Percentiles rank a stretch among this genome's conserved stretches.
Conservation (phyloP, 2,797 vertebrate genomes). For the Caiman crocodilus region DNA sequence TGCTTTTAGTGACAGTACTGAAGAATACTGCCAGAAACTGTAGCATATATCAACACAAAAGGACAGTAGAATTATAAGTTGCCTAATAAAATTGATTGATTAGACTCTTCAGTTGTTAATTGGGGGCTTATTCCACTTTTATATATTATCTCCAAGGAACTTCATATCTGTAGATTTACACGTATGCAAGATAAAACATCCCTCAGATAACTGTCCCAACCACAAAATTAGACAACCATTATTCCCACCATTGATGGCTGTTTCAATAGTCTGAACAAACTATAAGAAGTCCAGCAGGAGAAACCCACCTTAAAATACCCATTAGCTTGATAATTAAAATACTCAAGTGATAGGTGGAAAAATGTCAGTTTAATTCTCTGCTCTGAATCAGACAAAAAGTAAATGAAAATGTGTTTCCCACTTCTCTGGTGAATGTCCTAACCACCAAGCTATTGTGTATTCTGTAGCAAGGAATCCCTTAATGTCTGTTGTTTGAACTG, state of each 20-base stretch:
- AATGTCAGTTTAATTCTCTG: background rate
- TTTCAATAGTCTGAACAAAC: conserved; percentile 10
- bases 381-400: conserved; percentile 8
- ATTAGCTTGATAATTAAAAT: background rate
- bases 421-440: background rate
- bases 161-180: background rate
- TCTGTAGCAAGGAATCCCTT: too few relatives aligned
- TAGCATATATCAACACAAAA: conserved; percentile 60
- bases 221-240: background rate
- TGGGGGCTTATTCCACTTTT: background rate
- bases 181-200: background rate
- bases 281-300: background rate
- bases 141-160: conserved; percentile 36
- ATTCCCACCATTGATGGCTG: background rate
- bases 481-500: background rate
- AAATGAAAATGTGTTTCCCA: background rate
- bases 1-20: conserved; percentile 67
- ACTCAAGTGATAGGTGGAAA: background rate
- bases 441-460: background rate
- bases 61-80: conserved; percentile 48
- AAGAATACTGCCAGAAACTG: conserved; percentile 73
- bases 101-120: conserved; percentile 13
- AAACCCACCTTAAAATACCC: background rate
- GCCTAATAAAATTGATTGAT: conserved; percentile 40
- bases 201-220: background rate